Evolutionary conservation across 1,140 invertebrate genomes (phyloP), one percentile per base, ranked within the genome.

Genomic region (Tetramorium simillimum): DNA sequence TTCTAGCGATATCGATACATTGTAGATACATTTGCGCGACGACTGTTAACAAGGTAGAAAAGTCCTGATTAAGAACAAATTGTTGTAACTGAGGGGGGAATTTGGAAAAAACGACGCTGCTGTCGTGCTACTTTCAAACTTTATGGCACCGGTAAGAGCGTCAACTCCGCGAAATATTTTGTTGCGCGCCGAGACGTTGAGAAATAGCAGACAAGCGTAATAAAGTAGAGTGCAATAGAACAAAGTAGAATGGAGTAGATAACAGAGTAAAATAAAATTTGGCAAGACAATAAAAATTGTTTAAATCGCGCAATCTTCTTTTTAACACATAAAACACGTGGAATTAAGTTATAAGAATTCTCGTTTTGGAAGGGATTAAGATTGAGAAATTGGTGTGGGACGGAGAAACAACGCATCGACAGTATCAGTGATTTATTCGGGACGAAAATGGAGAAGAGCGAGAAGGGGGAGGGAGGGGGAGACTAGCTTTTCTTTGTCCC

Each of bases 1-100:
- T 60, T 60, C 40, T 33, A 60, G 14, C 80, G 40, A 82, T 82
- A 82, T 18, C 63, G 65, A 81, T 72, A 58, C 53, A 82, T 58
- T 49, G 37, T 82, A 72, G 14, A 6, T 6, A 82, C 69, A 58
- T 84, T 75, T 73, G n/a, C 77, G 49, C n/a, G 62, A 49, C 33
- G 37, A 73, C 46, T 70, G 37, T 58, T 73, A 82, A 82, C 46
- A 60, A 14, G 5, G 14, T n/a, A 21, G 49, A 33, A 33, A 58
- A 82, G 21, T 12, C 12, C 21, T 37, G 37, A 46, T 69, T 69
- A 60, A 60, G 14, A 73, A 73, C 24, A 37, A 18, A 16, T n/a
- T 28, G 65, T 33, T 46, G n/a, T 21, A 62, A 73, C 6, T 37
- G 51, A 72, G 60, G 24, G 21, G 21, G 18, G 14, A 16, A 5